Evolutionary conservation across 2,888 invertebrate genomes (phyloP), one percentile per base, ranked within the genome.

Genomic region (Idaea straminata): DNA sequence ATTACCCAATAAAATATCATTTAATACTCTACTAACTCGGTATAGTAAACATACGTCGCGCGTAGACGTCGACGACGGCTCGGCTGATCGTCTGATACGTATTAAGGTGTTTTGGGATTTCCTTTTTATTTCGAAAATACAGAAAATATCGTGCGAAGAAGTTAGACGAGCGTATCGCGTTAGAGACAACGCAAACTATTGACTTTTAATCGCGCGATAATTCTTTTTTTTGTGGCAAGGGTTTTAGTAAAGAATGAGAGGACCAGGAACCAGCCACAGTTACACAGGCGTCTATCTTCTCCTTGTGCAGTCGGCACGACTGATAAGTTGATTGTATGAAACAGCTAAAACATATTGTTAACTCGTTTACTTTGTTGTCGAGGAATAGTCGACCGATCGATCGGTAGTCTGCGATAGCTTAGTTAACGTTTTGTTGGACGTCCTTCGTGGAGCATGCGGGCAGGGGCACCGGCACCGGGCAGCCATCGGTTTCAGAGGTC

Each of bases 401-500:
- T 47, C 47, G 0, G 47, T 13, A 47, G 47, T 47, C 47, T 47
- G 36, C 25, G 36, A 10, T 13, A 10, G 47, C 0, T 13, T 10
- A 7, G 47, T 10, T 47, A 5, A 47, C 47, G 47, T 47, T 47
- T 59, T 16, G 59, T 59, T 15, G 6, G 59, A 13, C 59, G 16
- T 16, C 34, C 59, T 34, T 59, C 34, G 25, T 16, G 34, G 59
- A 57, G 68, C 71, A 69, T 68, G 71, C 73, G 72, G 72, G 47
- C 47, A 25, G 25, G 25, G 25, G 25, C 25, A 25, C 25, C 25
- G 25, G 25, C 25, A 25, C 13, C 47, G 47, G 47, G 70, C 72
- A 67, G 69, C 70, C 74, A 64, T 70, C 69, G 72, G 68, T 68
- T 69, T 64, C 67, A 67, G 70, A 71, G 69, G 69, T 71, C 71